Evolutionary conservation across 2,797 vertebrate species (phyloP).

Genomic region (Crypturellus tataupa): DNA sequence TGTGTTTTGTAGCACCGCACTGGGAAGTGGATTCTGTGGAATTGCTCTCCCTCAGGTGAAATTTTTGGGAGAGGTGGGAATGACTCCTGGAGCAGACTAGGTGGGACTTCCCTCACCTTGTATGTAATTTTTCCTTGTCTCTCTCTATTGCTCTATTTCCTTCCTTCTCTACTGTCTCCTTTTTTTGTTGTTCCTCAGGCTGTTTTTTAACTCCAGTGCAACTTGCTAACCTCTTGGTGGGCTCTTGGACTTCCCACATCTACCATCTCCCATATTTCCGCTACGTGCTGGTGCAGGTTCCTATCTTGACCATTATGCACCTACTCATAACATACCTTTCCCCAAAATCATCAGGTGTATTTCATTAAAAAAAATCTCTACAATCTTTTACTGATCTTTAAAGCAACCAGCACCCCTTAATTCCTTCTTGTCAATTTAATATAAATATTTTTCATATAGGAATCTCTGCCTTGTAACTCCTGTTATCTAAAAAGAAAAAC

Average conservation of each 20-base stretch:
- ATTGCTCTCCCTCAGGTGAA: neutral
- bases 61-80: neutral
- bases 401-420: accelerated
- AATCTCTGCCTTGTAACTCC: neutral
- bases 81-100: neutral
- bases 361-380: neutral
- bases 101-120: neutral
- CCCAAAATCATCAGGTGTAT: neutral
- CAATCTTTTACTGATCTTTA: neutral
- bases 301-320: neutral
- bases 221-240: neutral
- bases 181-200: neutral
- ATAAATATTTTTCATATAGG: neutral
- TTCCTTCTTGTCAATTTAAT: neutral
- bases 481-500: neutral
- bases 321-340: neutral
- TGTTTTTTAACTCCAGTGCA: neutral
- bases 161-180: neutral
- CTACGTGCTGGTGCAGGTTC: neutral
- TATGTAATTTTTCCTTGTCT: neutral
- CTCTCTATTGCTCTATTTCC: neutral
- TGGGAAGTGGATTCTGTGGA: neutral
- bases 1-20: neutral
- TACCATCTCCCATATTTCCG: neutral
- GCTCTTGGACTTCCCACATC: neutral